These are phyloP conservation scores for Drosophila arizonae DNA, from an alignment of 1,140 invertebrate genomes.

Conservation along the genomic window DNA sequence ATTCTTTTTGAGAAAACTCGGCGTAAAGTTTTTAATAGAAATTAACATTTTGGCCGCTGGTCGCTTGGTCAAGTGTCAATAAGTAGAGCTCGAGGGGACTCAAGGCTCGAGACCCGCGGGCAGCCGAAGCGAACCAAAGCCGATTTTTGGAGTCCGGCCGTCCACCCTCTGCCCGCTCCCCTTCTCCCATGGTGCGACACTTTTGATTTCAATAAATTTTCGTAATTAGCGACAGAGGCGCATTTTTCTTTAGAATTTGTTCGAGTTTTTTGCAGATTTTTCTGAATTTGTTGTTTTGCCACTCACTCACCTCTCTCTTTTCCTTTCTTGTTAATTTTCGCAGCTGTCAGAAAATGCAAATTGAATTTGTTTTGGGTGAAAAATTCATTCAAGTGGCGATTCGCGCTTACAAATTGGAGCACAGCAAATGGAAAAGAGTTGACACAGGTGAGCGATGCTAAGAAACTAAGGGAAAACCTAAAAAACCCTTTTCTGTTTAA, in stretches of 20 bases:
- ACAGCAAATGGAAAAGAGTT: constrained; percentile 36
- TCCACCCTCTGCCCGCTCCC: not conserved
- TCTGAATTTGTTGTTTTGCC: constrained; percentile 12
- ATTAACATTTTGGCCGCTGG: constrained; percentile 75
- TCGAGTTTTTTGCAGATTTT: constrained; percentile 10
- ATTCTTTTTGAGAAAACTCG: constrained; percentile 66
- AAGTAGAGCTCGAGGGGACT: constrained; percentile 41
- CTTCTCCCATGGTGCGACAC: constrained; percentile 47
- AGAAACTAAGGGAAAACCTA: constrained; percentile 23
- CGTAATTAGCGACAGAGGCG: constrained; percentile 76
- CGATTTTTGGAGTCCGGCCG: constrained; percentile 32
- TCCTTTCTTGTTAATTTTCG: not conserved
- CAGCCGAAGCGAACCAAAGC: constrained; percentile 45
- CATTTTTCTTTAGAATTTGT: constrained; percentile 58
- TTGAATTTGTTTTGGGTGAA: constrained; percentile 57
- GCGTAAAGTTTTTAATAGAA: constrained; percentile 77
- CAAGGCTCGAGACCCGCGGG: constrained; percentile 26
- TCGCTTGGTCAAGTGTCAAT: constrained; percentile 79
- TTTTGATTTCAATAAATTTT: constrained; percentile 79
- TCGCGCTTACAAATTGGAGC: constrained; percentile 39
- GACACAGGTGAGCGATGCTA: constrained; percentile 43
- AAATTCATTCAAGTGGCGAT: constrained; percentile 64
- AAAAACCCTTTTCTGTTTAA: not conserved
- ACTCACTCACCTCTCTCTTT: not conserved
- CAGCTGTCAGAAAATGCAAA: constrained; percentile 69